Percentiles rank a stretch among this genome's conserved stretches.
phyloP scores from a whole-genome alignment of 2,888 invertebrate species.

The Leptopilina syphax region DNA sequence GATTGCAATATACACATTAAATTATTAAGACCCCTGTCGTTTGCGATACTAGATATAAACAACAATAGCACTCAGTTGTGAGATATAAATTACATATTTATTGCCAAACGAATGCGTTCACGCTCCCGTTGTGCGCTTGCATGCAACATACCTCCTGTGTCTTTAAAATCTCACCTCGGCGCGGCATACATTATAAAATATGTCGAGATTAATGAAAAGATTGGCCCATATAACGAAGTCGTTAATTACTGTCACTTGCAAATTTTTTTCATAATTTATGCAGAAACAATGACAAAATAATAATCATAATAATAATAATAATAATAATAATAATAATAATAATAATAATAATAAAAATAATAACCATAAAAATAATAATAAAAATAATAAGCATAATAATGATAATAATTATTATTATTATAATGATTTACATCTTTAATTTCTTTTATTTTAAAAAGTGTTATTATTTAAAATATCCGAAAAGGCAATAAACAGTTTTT shows the following conservation, averaged over 20 bases:
- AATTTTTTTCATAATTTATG: too few relatives aligned
- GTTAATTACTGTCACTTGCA: not conserved
- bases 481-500: too few relatives aligned
- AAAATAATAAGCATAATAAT: too few relatives aligned
- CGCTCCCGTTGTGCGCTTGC: slow-evolving; percentile 57
- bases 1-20: slow-evolving; percentile 13
- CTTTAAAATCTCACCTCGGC: not conserved
- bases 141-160: slow-evolving; percentile 19
- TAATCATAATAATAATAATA: too few relatives aligned
- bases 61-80: slow-evolving; percentile 60
- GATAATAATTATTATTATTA: too few relatives aligned
- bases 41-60: slow-evolving; percentile 59
- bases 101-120: slow-evolving; percentile 59
- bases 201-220: not conserved
- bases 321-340: too few relatives aligned
- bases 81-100: slow-evolving; percentile 69
- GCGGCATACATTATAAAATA: not conserved
- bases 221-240: not conserved
- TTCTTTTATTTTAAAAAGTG: too few relatives aligned
- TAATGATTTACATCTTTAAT: too few relatives aligned
- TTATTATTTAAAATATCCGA: too few relatives aligned
- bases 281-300: too few relatives aligned
- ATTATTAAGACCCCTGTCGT: slow-evolving; percentile 34
- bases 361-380: too few relatives aligned
- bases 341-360: too few relatives aligned